Evolutionary conservation across 2,888 invertebrate genomes (phyloP).

Genomic region (Pediacus dermestoides): DNA sequence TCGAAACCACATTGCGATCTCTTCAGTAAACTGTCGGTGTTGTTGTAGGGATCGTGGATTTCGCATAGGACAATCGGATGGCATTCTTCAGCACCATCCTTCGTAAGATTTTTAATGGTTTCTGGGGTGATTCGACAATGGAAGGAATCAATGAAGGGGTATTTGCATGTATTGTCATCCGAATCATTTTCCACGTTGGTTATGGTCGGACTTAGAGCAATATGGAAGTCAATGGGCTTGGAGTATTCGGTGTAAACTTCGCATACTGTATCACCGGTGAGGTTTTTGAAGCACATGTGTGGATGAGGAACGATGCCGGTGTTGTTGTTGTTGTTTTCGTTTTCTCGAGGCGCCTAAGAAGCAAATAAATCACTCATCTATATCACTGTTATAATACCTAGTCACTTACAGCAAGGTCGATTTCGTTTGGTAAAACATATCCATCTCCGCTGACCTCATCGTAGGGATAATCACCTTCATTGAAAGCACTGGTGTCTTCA

Average conservation of each 20-base stretch:
- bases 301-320: constrained; percentile 44
- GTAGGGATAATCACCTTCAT: constrained; percentile 40
- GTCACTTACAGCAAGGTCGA: constrained; percentile 17
- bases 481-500: constrained; percentile 26
- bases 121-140: constrained; percentile 61
- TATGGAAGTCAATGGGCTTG: constrained; percentile 52
- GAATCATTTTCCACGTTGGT: constrained; percentile 4
- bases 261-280: constrained; percentile 49
- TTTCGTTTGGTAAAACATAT: constrained; percentile 12
- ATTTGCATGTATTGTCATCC: constrained; percentile 59
- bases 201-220: constrained; percentile 53
- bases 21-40: constrained; percentile 61
- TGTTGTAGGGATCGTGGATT: constrained; percentile 67
- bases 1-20: constrained; percentile 73
- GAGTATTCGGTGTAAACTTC: constrained; percentile 61
- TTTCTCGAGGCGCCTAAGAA: background rate
- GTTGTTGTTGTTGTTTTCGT: constrained; percentile 5
- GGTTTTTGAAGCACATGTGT: constrained; percentile 55
- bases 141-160: constrained; percentile 57
- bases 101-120: constrained; percentile 42
- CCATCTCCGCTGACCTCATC: constrained; percentile 44
- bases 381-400: too few relatives aligned
- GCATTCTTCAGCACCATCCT: constrained; percentile 50
- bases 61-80: constrained; percentile 67
- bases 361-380: constrained; percentile 6